Percentiles rank a stretch among this genome's conserved stretches.
Conservation (phyloP, 2,888 invertebrate species). For the Yponomeuta plumbellus region DNA sequence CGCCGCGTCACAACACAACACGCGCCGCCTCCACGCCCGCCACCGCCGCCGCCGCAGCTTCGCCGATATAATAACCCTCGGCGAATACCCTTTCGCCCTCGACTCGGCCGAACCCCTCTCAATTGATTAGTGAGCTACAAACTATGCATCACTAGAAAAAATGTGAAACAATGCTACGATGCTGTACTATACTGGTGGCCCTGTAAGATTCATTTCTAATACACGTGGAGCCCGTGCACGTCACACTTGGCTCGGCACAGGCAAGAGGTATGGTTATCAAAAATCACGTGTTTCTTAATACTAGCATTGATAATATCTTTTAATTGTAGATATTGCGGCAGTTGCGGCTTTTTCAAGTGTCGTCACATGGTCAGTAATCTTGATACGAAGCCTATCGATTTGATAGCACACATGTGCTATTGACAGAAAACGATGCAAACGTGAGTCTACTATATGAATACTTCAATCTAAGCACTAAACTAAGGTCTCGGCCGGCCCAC, state of each 20-base stretch:
- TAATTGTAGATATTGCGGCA: neutral
- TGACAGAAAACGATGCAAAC: too few species aligned
- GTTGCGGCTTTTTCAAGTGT: too few species aligned
- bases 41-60: conserved; percentile 23
- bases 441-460: too few species aligned
- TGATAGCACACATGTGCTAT: too few species aligned
- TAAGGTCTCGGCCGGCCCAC: too few species aligned
- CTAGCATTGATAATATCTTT: neutral
- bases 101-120: neutral
- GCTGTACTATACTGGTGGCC: neutral
- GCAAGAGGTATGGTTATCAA: conserved; percentile 11
- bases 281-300: conserved; percentile 13
- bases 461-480: too few species aligned
- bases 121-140: neutral
- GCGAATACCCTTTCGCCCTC: conserved; percentile 9
- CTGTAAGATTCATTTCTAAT: neutral
- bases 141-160: neutral
- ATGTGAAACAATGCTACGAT: neutral
- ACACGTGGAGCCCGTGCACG: conserved; percentile 10
- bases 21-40: conserved; percentile 27
- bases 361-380: too few species aligned
- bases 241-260: conserved; percentile 13
- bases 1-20: conserved; percentile 29
- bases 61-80: conserved; percentile 10
- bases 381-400: too few species aligned